Base-by-base conservation (phyloP, 2,888 invertebrate species). In the Rhopalosiphum nymphaeae region DNA sequence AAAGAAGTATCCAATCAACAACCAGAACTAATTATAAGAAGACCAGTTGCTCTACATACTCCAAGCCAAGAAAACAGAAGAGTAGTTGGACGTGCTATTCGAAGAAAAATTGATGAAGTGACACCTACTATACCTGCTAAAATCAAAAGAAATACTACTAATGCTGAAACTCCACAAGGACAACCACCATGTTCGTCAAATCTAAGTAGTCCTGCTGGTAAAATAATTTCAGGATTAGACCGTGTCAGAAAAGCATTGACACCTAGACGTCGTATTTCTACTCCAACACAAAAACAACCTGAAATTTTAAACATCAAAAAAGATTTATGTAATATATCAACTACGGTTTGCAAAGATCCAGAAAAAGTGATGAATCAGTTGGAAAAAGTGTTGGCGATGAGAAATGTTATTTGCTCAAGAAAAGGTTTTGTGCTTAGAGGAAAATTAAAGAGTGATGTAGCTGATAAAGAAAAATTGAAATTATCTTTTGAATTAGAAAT, bases 401-500 rank as follows among this genome's bases (percentile, higher is more conserved):
- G 97, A 95, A 97, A 97, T 95, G 97, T 97, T 94, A 96, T 96
- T 94, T 94, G 93, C 42, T 85, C 86, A 61, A 94, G 93, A 53
- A 61, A 44, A 96, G 97, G 97, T 94, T 98, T 97, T 96, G 97
- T 96, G 13, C 95, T 98, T 36, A 96, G 97, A 91, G 97, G 97
- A 44, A 97, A 97, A 95, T 96, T 97, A n/a, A 95, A 95, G 11
- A 90, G 90, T 21, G 86, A 94, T 42, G 42, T 56, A 26, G 61
- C n/a, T 11, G 90, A 91, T 61, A 94, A 94, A 7, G 93, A 93
- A 89, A 93, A 93, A 89, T 86, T 94, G 95, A 96, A 96, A 94
- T 95, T 97, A 95, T 97, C 97, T 0, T 98, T 98, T 95, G 97
- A 98, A 95, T 96, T 98, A 95, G 98, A 98, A 96, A 97, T 97